Conservation (phyloP, 2,888 invertebrate genomes). For the Andrena hattorfiana region DNA sequence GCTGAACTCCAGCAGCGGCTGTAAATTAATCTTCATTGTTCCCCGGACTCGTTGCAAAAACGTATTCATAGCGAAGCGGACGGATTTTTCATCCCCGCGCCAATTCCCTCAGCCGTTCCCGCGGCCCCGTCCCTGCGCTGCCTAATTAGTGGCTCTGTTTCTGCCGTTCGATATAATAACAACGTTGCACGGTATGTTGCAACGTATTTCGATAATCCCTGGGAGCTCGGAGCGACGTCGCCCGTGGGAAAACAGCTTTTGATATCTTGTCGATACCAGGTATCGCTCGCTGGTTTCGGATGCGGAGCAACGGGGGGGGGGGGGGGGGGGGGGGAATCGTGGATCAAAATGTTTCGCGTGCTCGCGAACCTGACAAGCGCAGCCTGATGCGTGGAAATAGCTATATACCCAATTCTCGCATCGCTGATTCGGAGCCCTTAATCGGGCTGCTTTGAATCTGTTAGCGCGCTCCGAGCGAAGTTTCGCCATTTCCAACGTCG, state of each 20-base stretch:
- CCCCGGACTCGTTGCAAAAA: constrained; percentile 6
- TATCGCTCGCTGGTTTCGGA: neutral
- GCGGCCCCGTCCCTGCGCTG: constrained; percentile 7
- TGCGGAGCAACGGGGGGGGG: neutral
- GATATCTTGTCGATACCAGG: constrained; percentile 70
- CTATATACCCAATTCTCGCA: neutral
- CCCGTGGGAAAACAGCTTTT: constrained; percentile 63
- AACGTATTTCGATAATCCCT: constrained; percentile 50
- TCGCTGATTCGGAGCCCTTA: neutral
- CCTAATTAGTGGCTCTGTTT: constrained; percentile 62
- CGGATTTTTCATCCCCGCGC: constrained; percentile 7
- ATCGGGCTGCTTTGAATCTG: neutral
- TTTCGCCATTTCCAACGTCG: neutral
- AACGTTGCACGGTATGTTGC: constrained; percentile 25
- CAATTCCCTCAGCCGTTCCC: constrained; percentile 14
- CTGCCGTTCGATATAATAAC: constrained; percentile 53
- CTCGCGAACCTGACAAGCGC: constrained; percentile 33
- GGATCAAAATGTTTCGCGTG: constrained; percentile 42
- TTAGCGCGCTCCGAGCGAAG: neutral
- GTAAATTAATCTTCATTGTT: constrained; percentile 16
- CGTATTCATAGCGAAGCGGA: neutral
- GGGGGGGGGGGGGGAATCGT: neutral
- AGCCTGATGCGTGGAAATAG: neutral
- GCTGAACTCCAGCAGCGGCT: neutral
- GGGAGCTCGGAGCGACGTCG: constrained; percentile 40